Evolutionary conservation across 2,113 vertebrate genomes (phyloP).

Genomic region (Dermatemys mawii): DNA sequence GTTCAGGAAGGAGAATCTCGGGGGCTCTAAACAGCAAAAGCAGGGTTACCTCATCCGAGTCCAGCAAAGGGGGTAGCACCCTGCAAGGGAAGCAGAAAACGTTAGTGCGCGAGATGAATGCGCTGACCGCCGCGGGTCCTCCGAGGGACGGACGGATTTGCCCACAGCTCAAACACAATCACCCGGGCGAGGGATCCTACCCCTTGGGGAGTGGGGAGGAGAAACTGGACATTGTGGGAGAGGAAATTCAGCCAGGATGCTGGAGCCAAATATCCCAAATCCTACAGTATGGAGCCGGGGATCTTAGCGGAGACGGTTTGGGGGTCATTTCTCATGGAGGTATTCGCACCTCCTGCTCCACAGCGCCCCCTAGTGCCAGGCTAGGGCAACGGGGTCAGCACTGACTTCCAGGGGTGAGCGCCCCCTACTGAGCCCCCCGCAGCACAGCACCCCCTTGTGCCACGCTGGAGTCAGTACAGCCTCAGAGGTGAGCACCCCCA

Average conservation of each 20-base stretch:
- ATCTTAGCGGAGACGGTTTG: neutral
- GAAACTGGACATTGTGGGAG: neutral
- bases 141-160: neutral
- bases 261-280: neutral
- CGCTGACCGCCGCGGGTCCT: neutral
- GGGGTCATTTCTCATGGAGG: neutral
- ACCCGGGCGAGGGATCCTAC: neutral
- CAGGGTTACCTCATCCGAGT: constrained; percentile 82
- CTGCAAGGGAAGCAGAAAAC: constrained; percentile 48
- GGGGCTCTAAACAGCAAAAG: neutral
- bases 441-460: neutral
- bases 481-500: neutral
- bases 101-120: no score
- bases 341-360: neutral
- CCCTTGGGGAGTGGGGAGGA: neutral
- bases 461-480: neutral
- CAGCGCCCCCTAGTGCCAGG: no score
- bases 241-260: neutral
- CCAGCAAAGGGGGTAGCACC: constrained; percentile 81
- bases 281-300: no score
- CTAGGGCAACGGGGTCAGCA: no score
- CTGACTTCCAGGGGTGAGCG: no score
- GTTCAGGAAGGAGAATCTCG: neutral
- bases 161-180: no score
- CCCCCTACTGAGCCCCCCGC: neutral